phyloP scores from a whole-genome alignment of 2,888 invertebrate species.

The Diloba caeruleocephala region DNA sequence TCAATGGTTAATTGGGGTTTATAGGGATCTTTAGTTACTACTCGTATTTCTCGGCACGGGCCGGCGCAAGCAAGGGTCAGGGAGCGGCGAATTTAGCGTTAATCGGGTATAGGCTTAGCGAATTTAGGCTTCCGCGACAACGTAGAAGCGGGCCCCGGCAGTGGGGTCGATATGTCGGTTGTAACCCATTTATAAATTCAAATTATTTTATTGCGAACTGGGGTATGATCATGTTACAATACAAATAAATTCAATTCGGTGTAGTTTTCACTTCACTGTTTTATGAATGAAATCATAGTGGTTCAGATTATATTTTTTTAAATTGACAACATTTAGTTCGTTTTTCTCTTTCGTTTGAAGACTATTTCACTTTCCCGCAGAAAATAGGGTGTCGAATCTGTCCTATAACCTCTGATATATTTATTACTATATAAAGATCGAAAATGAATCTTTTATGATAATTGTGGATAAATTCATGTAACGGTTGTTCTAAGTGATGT shows the following conservation, averaged over 20 bases:
- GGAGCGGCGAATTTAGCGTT: no score
- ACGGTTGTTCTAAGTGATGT: slow-evolving; percentile 88
- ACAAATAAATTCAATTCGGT: background rate
- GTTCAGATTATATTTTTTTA: slow-evolving; percentile 61
- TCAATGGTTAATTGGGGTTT: no score
- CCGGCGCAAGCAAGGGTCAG: no score
- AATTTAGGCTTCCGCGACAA: no score
- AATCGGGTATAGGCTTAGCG: no score
- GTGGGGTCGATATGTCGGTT: no score
- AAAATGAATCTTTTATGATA: slow-evolving; percentile 92
- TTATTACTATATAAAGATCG: slow-evolving; percentile 87
- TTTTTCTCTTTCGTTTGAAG: slow-evolving; percentile 85
- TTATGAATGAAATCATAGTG: slow-evolving; percentile 65
- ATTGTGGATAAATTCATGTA: slow-evolving; percentile 90
- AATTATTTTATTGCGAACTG: no score
- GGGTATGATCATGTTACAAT: no score
- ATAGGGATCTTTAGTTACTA: no score
- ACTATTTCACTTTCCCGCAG: slow-evolving; percentile 89
- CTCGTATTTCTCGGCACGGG: no score
- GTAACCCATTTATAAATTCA: no score
- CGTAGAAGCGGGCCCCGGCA: no score
- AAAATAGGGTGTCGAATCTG: slow-evolving; percentile 90
- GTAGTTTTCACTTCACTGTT: slow-evolving; percentile 18
- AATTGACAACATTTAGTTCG: slow-evolving; percentile 77
- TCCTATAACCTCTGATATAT: slow-evolving; percentile 88